A percentile compares a stretch with the other conserved stretches of the same genome.
Conservation (phyloP, 2,797 vertebrate species). For the Bucorvus abyssinicus region DNA sequence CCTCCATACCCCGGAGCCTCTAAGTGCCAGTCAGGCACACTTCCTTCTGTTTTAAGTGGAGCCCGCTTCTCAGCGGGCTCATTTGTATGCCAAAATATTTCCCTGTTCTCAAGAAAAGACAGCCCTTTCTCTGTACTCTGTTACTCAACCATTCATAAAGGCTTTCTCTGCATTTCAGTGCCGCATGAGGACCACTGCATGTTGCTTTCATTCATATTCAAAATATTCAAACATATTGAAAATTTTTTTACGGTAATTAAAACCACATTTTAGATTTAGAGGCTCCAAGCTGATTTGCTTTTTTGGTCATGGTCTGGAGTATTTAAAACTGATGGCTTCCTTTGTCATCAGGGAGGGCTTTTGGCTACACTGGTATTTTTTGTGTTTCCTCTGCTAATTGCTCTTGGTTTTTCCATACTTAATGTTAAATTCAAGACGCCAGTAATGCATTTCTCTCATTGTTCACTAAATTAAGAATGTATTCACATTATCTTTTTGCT, state of each 20-base stretch:
- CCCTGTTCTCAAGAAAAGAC: not conserved
- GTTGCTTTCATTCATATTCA: not conserved
- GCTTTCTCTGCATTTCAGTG: not conserved
- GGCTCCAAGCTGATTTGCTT: not conserved
- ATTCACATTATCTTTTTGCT: not conserved
- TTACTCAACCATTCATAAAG: not conserved
- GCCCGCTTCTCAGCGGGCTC: not conserved
- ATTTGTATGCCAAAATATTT: not conserved
- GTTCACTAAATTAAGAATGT: not conserved
- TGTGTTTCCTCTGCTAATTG: not conserved
- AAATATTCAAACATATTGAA: too few relatives aligned
- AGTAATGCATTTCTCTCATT: not conserved
- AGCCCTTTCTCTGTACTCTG: fast-evolving
- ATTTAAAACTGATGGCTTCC: not conserved
- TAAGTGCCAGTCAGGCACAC: not conserved
- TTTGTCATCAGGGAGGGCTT: not conserved
- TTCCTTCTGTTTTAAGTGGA: not conserved
- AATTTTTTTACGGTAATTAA: not conserved
- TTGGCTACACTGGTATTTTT: not conserved
- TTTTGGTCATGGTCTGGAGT: not conserved
- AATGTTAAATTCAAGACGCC: not conserved
- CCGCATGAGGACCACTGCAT: not conserved
- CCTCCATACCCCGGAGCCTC: not conserved
- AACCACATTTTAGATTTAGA: not conserved
- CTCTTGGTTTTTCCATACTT: not conserved